These are phyloP conservation scores for Athene cunicularia DNA, from an alignment of 2,113 vertebrate genomes.

Conservation along the genomic window DNA sequence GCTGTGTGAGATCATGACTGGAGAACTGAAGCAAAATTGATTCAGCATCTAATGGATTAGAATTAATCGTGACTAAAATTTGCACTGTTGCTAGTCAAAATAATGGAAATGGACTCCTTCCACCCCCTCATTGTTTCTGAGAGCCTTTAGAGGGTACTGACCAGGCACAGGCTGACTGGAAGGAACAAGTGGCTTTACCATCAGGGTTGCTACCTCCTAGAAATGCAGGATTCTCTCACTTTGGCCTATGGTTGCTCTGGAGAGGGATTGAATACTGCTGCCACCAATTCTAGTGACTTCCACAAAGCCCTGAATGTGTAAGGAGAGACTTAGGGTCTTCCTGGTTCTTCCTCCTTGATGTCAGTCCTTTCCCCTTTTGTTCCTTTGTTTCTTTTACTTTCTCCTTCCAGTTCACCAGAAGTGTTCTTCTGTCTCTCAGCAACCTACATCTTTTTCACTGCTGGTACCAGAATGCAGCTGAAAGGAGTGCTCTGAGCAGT, in stretches of 20 bases:
- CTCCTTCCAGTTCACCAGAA: not conserved
- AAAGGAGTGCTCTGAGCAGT: not conserved
- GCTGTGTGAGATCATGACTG: not conserved
- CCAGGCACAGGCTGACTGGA: not conserved
- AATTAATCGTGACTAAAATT: not conserved
- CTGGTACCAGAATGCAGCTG: not conserved
- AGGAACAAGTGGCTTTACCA: not conserved
- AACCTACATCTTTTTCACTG: not conserved
- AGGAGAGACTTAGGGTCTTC: not conserved
- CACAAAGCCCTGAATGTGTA: rapidly evolving
- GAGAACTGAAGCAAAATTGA: not conserved
- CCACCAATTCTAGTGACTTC: not conserved
- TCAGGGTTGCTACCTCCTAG: rapidly evolving
- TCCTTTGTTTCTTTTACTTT: not conserved
- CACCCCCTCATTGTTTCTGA: rapidly evolving
- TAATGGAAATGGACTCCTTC: no score
- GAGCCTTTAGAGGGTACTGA: not conserved
- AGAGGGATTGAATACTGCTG: not conserved
- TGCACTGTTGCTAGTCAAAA: not conserved
- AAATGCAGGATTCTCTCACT: not conserved
- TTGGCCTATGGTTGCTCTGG: not conserved
- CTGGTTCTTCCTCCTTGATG: not conserved
- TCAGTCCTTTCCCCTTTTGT: not conserved
- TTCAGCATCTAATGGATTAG: not conserved
- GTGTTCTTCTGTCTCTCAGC: not conserved